These are phyloP conservation scores for Pempheris klunzingeri DNA, from an alignment of 2,797 vertebrate genomes.

Conservation along the genomic window DNA sequence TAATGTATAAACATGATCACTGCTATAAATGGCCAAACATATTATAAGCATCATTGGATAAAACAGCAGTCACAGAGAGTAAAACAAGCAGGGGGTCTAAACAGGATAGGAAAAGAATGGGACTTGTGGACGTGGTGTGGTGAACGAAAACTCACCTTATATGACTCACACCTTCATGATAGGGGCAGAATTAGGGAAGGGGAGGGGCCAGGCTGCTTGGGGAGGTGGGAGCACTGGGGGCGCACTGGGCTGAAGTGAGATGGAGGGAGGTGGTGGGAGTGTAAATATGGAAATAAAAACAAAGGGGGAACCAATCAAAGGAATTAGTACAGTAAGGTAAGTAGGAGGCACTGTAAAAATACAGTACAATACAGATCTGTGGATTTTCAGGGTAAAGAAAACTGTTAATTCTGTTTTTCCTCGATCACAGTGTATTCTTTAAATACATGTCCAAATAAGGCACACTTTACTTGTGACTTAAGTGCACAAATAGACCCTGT, in stretches of 20 bases:
- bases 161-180: slow-evolving; percentile 92
- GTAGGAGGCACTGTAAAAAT: background rate
- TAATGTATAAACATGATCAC: background rate
- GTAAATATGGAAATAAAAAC: slow-evolving; percentile 43
- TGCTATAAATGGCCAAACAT: too few relatives aligned
- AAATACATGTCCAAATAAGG: slow-evolving; percentile 3
- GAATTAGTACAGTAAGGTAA: background rate
- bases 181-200: slow-evolving; percentile 86
- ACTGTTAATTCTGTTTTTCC: background rate
- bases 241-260: slow-evolving; percentile 89
- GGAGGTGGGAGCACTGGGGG: slow-evolving; percentile 91
- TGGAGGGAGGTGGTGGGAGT: slow-evolving; percentile 29
- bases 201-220: slow-evolving; percentile 91
- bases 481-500: too few relatives aligned
- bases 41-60: background rate
- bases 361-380: background rate
- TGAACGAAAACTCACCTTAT: slow-evolving; percentile 81
- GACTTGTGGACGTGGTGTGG: slow-evolving; percentile 38
- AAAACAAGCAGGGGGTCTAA: background rate
- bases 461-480: too few relatives aligned
- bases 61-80: background rate
- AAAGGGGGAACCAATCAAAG: slow-evolving; percentile 35
- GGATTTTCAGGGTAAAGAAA: background rate
- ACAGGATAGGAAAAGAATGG: background rate
- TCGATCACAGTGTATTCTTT: background rate